Evolutionary conservation across 2,888 invertebrate species (phyloP), one percentile per base, ranked within the genome.

Genomic region (Cepaea hortensis): DNA sequence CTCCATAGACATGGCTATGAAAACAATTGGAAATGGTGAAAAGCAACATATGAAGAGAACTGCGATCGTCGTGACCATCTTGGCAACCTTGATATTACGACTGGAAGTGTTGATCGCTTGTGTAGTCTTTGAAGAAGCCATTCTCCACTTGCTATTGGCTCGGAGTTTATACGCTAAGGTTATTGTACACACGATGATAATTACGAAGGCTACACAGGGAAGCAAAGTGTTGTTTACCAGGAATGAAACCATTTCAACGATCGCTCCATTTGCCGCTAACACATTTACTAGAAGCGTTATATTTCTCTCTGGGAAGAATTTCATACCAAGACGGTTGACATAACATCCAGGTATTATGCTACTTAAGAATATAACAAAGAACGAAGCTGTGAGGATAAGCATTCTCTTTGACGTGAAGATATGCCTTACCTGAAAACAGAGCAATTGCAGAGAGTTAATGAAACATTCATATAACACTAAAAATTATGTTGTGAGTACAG

Each of bases 261-360:
- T 18, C 18, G n/a, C 76, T 18, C 46, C 18, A 35, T 76, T 18
- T 6, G 11, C 35, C 9, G 76, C 48, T 18, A 23, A 15, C n/a
- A 76, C 6, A n/a, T 35, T 18, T 23, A 5, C 76, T 5, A 76
- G 35, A 7, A 35, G 18, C 9, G 76, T 76, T 76, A 7, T 76
- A 46, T 76, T 76, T 76, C 76, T 35, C 48, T 15, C 48, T 76
- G 46, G 76, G 76, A 46, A 76, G 48, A 76, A 76, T 18, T 23
- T 76, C 46, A 18, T 18, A 9, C 23, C n/a, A 6, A 76, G 9
- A 9, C 76, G n/a, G 46, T 35, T 35, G 18, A n/a, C 76, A 46
- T 5, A 48, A 48, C 35, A 76, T 35, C n/a, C 18, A 35, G 76
- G 76, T 9, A 46, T 46, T 7, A 23, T 48, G 9, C 9, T 23